Evolutionary conservation across 2,113 vertebrate species (phyloP), one percentile per base, ranked within the genome.

Genomic region (Atractosteus spatula): DNA sequence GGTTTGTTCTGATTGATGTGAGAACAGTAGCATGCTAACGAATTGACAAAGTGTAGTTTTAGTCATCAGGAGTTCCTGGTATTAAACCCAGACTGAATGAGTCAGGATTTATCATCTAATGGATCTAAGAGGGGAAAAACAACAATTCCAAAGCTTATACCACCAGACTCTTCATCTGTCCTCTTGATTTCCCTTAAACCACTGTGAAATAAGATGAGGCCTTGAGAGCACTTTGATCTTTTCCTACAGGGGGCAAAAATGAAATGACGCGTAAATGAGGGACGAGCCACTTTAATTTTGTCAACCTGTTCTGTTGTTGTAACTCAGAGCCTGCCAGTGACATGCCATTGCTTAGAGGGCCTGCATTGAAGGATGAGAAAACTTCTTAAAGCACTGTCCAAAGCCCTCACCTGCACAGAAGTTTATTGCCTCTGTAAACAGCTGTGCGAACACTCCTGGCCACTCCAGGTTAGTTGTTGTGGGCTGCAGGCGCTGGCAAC

Each of bases 191-290:
- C 83, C 80, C 88, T 86, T 88, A 79, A 88, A 89, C 83, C 86
- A 81, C 10, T 3, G 83, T 89, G 87, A 89, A 92, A 90, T 86
- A 85, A 83, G 89, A 86, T 85, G 76, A 86, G 76, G 80, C 89
- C 87, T 91, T 86, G 89, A 87, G 83, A 91, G 89, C 80, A 76
- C 89, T 90, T 94, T 92, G 89, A 92, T 91, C 88, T 92, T 90
- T 87, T 87, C 88, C 86, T 81, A 85, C 81, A 75, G 77, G 88
- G 92, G 92, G 85, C 87, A 90, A 83, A 86, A 86, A 90, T 91
- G 85, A 71, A 87, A 87, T 90, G 88, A 93, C 80, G 85, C 86
- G 86, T 90, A 93, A 93, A 92, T 80, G 82, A 89, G 88, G 86
- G 91, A 93, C 89, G 89, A 92, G 86, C 84, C 86, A 88, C 84